Conservation (phyloP, 2,797 vertebrate species). For the Propithecus deckenii region DNA sequence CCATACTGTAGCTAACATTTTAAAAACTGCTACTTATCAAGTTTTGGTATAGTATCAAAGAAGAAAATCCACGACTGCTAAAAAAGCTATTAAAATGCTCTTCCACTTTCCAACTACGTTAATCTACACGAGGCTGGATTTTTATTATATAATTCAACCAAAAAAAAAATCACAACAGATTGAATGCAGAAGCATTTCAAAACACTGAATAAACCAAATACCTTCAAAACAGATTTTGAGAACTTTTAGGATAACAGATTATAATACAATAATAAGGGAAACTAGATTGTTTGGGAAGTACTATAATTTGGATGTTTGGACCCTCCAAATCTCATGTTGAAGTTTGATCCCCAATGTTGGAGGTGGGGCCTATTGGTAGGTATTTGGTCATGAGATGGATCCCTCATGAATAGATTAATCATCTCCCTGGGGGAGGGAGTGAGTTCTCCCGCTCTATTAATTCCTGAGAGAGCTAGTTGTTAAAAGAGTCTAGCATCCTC, state of each 20-base stretch:
- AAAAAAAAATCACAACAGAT: not conserved
- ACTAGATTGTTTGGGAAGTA: not conserved
- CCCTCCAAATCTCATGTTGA: not conserved
- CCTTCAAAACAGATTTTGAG: constrained; percentile 44
- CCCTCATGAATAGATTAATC: not conserved
- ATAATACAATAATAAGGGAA: constrained; percentile 2
- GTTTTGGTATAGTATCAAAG: constrained; percentile 31
- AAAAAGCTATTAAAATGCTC: constrained; percentile 29
- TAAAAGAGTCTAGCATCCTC: not conserved
- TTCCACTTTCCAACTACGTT: not conserved
- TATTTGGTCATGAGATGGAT: not conserved
- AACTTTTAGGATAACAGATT: constrained; percentile 26
- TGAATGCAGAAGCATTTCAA: constrained; percentile 1
- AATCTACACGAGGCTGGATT: not conserved
- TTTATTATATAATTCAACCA: not conserved
- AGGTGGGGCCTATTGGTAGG: not conserved
- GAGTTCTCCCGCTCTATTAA: not conserved
- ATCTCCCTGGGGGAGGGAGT: not conserved
- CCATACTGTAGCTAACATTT: not conserved
- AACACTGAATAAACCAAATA: not conserved
- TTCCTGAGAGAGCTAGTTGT: not conserved
- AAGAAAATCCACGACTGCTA: not conserved
- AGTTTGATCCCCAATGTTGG: not conserved
- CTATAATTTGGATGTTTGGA: not conserved
- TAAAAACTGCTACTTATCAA: constrained; percentile 29